Evolutionary conservation across 1,140 invertebrate genomes (phyloP), one percentile per base, ranked within the genome.

Genomic region (Odontomachus brunneus): DNA sequence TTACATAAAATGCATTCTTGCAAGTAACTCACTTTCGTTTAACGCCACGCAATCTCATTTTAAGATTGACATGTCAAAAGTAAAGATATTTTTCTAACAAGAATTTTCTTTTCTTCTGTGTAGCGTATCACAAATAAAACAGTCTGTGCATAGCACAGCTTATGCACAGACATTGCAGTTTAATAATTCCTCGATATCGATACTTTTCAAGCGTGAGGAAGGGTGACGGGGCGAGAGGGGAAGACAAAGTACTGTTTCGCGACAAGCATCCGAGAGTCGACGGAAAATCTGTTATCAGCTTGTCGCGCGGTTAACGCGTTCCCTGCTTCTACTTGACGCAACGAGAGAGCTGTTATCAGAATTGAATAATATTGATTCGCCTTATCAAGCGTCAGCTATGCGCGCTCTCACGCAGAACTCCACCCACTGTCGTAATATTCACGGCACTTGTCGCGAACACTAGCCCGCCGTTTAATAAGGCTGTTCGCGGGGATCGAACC

Each of bases 361-460:
- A 71, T 83, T 72, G 69, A 62, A 83, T 83, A 89, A 87, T 89
- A 87, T 89, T 89, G 88, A 85, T 89, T 85, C 83, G 14, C 57
- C 73, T 89, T 89, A 89, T 89, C 88, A 57, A 82, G 48, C 2
- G 29, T 62, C 33, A 24, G 12, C 19, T 44, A 74, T 26, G 48
- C 38, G 53, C 33, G 53, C 24, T 86, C 51, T 74, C 55, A 26
- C 55, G 66, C 55, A 55, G 24, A 86, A 85, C 80, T 65, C 51
- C 22, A 67, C 60, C 60, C 26, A 29, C 19, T 22, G 59, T 71
- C 72, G 55, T 62, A 44, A 84, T 48, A 57, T 78, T 66, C 33
- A 62, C 67, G 57, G 44, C 67, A 81, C 62, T 86, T 85, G 63
- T 74, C 71, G 55, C 49, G 17, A 48, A 66, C 53, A 44, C 38